Evolutionary conservation across 1,140 invertebrate genomes (phyloP).

Genomic region (Mercenaria mercenaria): DNA sequence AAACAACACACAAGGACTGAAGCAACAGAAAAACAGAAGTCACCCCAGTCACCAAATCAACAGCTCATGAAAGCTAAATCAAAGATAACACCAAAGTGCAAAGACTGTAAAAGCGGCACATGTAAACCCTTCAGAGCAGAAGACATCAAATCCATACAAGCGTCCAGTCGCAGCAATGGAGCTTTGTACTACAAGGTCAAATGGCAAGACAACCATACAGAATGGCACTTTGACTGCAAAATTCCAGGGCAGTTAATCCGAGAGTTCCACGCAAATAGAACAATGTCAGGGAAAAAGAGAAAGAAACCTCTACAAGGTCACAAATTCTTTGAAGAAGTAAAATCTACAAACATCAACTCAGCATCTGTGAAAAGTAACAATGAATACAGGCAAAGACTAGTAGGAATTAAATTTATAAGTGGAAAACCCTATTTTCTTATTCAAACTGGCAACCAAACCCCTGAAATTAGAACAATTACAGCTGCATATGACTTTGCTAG

Average conservation of each 20-base stretch:
- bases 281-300: slow-evolving; percentile 43
- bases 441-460: background rate
- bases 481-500: background rate
- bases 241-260: background rate
- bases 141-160: background rate
- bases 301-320: slow-evolving; percentile 3
- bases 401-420: background rate
- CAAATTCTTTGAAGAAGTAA: slow-evolving; percentile 6
- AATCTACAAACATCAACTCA: background rate
- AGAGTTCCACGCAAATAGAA: slow-evolving; percentile 33
- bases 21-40: too few relatives aligned
- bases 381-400: background rate
- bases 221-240: slow-evolving; percentile 34
- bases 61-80: too few relatives aligned
- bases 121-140: background rate
- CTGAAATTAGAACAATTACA: background rate
- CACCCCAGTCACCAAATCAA: too few relatives aligned
- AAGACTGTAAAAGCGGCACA: background rate
- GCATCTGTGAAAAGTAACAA: background rate
- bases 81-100: too few relatives aligned
- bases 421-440: background rate
- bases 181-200: background rate
- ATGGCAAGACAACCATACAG: background rate
- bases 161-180: background rate
- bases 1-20: too few relatives aligned